Evolutionary conservation across 1,140 invertebrate genomes (phyloP), one percentile per base, ranked within the genome.

Genomic region (Atopsyche davidsoni): DNA sequence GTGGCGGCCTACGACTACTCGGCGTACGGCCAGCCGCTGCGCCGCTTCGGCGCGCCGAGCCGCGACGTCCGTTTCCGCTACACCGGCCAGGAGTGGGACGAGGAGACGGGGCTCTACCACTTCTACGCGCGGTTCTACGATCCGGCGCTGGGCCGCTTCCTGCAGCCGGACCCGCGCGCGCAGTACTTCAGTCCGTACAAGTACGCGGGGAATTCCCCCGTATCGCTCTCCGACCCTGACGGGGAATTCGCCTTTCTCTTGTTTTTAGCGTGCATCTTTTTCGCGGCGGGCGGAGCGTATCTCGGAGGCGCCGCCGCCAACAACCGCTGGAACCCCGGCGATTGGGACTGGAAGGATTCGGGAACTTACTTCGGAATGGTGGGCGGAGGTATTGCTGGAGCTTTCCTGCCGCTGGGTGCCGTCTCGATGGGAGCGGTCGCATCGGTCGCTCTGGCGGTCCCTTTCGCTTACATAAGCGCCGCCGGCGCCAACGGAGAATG

Each of bases 11-110:
- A 28, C 24, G 24, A 28, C 24, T 28, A 28, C n/a, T n/a, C n/a
- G 4, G 6, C 24, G 4, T 28, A 28, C 24, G 24, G 24, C 6
- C 24, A 28, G 24, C 24, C n/a, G 24, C 6, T 28, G 24, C 24
- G 24, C 24, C 6, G 24, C 24, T 28, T 6, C 24, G 24, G 24
- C 24, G 24, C 36, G 17, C 6, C n/a, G 24, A 4, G 24, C 24
- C 6, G 24, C 24, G 4, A 28, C 24, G 24, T 6, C 24, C 6
- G 11, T n/a, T 39, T n/a, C 19, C 36, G 36, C 2, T 39, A 39
- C 19, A 39, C 36, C 19, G 36, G 36, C 19, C 36, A 39, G 19
- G 36, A 39, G 17, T 39, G 36, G 36, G 36, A 39, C 19, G 36
- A 39, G 19, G 36, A 39, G 19, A 39, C 36, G 14, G 36, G 36